These are phyloP conservation scores for Hoplostethus mediterraneus DNA, from an alignment of 2,797 vertebrate genomes.

Conservation along the genomic window DNA sequence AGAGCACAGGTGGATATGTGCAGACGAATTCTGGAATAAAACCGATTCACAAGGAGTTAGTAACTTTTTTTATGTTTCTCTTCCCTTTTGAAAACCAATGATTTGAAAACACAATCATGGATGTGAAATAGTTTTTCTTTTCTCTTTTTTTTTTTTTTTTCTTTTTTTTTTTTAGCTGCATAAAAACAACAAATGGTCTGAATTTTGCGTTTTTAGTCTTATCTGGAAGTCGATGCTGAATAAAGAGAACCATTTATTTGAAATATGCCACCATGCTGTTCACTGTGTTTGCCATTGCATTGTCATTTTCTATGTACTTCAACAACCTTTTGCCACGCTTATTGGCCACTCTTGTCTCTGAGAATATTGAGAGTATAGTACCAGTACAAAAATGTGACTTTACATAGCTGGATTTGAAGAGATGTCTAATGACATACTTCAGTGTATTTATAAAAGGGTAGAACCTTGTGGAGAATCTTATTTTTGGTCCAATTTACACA, in stretches of 20 bases:
- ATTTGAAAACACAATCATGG: constrained; percentile 73
- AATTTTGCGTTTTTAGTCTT: constrained; percentile 75
- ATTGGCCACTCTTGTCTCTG: constrained; percentile 13
- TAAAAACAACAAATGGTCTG: constrained; percentile 66
- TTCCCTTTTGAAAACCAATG: constrained; percentile 68
- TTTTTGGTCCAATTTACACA: constrained; percentile 9
- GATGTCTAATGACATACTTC: constrained; percentile 1
- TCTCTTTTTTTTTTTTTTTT: constrained; percentile 19
- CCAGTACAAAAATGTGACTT: not conserved
- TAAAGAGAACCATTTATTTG: constrained; percentile 84
- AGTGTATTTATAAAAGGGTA: not conserved
- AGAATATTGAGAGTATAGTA: not conserved
- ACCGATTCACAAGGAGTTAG: constrained; percentile 42
- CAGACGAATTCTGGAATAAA: constrained; percentile 54
- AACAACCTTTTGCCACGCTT: constrained; percentile 19
- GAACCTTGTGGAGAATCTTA: not conserved
- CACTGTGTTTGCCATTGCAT: constrained; percentile 72
- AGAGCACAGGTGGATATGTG: constrained; percentile 66
- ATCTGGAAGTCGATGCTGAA: constrained; percentile 78
- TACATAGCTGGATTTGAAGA: not conserved
- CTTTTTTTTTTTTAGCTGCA: constrained; percentile 70
- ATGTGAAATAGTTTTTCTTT: constrained; percentile 72
- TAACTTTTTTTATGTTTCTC: constrained; percentile 50
- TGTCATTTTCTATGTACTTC: constrained; percentile 23
- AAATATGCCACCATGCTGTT: constrained; percentile 71